Conservation (phyloP, 2,888 invertebrate genomes). For the Fragum fragum region DNA sequence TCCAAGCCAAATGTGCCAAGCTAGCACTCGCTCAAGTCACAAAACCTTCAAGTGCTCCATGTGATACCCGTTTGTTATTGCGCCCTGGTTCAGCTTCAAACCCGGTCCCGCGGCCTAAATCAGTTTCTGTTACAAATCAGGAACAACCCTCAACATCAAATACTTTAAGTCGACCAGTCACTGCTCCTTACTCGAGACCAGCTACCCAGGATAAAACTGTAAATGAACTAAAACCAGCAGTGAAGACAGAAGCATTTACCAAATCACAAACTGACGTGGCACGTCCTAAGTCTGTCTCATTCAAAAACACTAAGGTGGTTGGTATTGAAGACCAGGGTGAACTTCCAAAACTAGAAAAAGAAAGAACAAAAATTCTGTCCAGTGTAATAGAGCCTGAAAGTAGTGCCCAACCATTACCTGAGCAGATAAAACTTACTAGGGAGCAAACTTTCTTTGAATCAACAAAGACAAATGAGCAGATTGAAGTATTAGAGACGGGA, state of each 20-base stretch:
- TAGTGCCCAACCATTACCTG: neutral
- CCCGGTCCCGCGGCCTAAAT: neutral
- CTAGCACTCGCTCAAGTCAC: slow-evolving; percentile 60
- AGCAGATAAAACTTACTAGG: slow-evolving; percentile 16
- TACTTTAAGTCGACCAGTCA: slow-evolving; percentile 23
- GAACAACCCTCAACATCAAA: neutral
- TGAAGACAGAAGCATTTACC: slow-evolving; percentile 32
- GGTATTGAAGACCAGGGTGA: slow-evolving; percentile 14
- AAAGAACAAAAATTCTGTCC: slow-evolving; percentile 43
- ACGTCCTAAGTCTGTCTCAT: slow-evolving; percentile 19
- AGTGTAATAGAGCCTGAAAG: slow-evolving; percentile 10
- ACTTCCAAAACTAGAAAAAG: slow-evolving; percentile 22
- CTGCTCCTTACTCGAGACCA: slow-evolving; percentile 37
- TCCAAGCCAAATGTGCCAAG: slow-evolving; percentile 52
- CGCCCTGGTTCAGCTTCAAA: slow-evolving; percentile 48
- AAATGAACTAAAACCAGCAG: slow-evolving; percentile 17
- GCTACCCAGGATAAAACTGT: neutral
- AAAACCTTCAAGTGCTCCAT: slow-evolving; percentile 58
- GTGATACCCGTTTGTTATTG: slow-evolving; percentile 50
- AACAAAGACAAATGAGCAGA: neutral
- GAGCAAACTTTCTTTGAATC: slow-evolving; percentile 29
- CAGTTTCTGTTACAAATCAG: neutral
- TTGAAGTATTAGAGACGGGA: neutral
- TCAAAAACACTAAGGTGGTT: slow-evolving; percentile 11
- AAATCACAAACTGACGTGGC: neutral